Conservation (phyloP, 2,888 invertebrate species). For the Ophion costatus region DNA sequence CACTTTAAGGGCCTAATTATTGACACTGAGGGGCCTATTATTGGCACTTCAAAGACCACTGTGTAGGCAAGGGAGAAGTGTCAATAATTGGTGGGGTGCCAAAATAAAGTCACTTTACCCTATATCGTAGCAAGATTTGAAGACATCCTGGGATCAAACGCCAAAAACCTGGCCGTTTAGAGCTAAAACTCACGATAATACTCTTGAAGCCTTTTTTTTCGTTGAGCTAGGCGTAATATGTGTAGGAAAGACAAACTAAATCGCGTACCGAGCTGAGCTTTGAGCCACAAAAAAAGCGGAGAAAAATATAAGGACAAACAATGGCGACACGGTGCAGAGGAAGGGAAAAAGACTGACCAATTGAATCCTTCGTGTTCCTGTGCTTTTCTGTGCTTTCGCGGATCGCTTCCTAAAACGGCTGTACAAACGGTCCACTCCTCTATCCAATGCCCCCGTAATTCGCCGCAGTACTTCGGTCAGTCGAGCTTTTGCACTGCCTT, state of each 20-base stretch:
- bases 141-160: background rate
- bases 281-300: conserved; percentile 14
- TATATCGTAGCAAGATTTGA: too few relatives aligned
- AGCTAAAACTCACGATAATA: conserved; percentile 7
- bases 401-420: conserved; percentile 45
- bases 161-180: conserved; percentile 9
- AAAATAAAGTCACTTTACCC: too few relatives aligned
- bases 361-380: conserved; percentile 45
- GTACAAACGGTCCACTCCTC: conserved; percentile 53
- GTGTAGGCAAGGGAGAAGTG: too few relatives aligned
- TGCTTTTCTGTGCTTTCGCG: conserved; percentile 41
- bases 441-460: conserved; percentile 53
- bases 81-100: too few relatives aligned
- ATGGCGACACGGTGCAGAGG: conserved; percentile 21
- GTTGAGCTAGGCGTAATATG: conserved; percentile 45
- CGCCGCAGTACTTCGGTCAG: conserved; percentile 16
- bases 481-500: conserved; percentile 50
- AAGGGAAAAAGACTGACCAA: conserved; percentile 50
- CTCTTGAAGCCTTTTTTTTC: conserved; percentile 33
- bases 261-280: conserved; percentile 30
- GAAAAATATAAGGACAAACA: conserved; percentile 47
- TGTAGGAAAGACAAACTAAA: conserved; percentile 27
- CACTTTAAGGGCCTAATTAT: too few relatives aligned
- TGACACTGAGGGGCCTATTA: too few relatives aligned
- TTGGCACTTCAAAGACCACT: too few relatives aligned